phyloP scores from a whole-genome alignment of 1,140 invertebrate genomes.

The Cydia splendana region DNA sequence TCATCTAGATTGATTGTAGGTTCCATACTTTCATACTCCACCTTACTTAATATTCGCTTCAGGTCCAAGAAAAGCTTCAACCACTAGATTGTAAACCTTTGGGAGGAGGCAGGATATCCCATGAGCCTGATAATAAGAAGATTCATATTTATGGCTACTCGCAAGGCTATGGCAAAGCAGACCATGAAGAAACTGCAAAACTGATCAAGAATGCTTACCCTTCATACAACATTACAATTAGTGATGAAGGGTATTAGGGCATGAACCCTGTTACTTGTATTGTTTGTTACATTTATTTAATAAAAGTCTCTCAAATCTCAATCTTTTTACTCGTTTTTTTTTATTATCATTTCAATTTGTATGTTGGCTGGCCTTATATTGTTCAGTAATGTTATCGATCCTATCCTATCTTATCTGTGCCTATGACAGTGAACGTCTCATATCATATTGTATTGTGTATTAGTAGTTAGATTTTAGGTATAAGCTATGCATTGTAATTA shows the following conservation, averaged over 20 bases:
- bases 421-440: neutral
- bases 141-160: slow-evolving; percentile 94
- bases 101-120: slow-evolving; percentile 92
- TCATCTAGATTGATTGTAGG: too few species aligned
- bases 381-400: neutral
- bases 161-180: slow-evolving; percentile 92
- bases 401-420: neutral
- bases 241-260: slow-evolving; percentile 90
- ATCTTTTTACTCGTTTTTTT: neutral
- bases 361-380: neutral
- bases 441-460: too few species aligned
- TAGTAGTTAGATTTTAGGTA: too few species aligned
- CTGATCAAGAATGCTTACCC: slow-evolving; percentile 88
- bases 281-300: slow-evolving; percentile 21
- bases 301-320: neutral
- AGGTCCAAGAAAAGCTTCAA: slow-evolving; percentile 69
- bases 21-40: too few species aligned
- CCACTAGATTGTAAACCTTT: slow-evolving; percentile 86
- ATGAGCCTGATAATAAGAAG: slow-evolving; percentile 85
- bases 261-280: neutral
- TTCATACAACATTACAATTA: slow-evolving; percentile 87
- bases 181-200: slow-evolving; percentile 87
- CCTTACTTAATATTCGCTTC: slow-evolving; percentile 36
- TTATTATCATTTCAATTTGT: neutral
- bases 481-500: too few species aligned